A percentile compares a stretch with the other conserved stretches of the same genome.
Evolutionary conservation across 2,888 invertebrate genomes (phyloP).

Genomic region (Pomacea canaliculata): DNA sequence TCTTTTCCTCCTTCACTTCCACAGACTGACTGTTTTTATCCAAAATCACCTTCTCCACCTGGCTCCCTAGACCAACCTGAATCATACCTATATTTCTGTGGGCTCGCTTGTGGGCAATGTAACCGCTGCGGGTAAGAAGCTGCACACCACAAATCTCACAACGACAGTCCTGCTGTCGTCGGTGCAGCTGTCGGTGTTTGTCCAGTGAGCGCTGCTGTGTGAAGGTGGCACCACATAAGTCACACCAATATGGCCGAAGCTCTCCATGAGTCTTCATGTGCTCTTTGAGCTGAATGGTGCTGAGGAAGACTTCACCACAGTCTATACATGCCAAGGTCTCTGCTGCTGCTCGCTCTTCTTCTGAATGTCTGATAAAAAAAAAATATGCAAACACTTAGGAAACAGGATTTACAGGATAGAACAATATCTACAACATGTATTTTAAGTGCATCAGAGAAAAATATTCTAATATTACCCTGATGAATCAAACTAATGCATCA

Average conservation of each 20-base stretch:
- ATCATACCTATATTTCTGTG: conserved; percentile 32
- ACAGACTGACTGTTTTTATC: background rate
- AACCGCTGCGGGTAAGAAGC: conserved; percentile 34
- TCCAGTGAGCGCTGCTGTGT: conserved; percentile 21
- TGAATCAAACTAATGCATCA: too few relatives aligned
- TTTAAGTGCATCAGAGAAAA: background rate
- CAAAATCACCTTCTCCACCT: conserved; percentile 1
- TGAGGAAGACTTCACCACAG: conserved; percentile 33
- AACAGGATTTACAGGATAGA: too few relatives aligned
- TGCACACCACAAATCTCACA: conserved; percentile 38
- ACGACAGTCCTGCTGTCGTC: conserved; percentile 23
- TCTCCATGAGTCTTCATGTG: conserved; percentile 33
- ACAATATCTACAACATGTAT: background rate
- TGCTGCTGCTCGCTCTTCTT: conserved; percentile 23
- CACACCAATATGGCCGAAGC: conserved; percentile 30
- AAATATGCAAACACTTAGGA: background rate
- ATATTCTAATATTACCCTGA: too few relatives aligned
- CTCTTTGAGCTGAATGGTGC: conserved; percentile 29
- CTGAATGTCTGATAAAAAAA: conserved; percentile 25
- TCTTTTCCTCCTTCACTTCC: background rate
- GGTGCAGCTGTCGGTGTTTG: conserved; percentile 26
- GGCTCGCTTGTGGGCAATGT: conserved; percentile 33
- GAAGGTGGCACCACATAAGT: conserved; percentile 31
- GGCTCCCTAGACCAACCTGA: conserved; percentile 19
- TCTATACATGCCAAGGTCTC: conserved; percentile 25